These are phyloP conservation scores for Oxytorus armatus DNA, from an alignment of 2,888 invertebrate genomes.

Conservation along the genomic window DNA sequence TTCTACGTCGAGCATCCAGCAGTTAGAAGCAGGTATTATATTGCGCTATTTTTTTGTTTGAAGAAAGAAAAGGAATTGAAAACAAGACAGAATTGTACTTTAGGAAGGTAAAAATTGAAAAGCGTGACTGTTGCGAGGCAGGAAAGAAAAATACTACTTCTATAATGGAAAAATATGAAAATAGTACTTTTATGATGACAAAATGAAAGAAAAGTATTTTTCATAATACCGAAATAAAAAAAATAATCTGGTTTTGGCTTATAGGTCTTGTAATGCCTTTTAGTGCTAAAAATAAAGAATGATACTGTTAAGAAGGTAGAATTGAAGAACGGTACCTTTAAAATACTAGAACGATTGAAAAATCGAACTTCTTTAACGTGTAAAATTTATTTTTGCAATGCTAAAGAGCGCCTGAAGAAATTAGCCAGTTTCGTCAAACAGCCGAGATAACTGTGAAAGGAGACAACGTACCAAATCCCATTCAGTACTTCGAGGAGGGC, in stretches of 20 bases:
- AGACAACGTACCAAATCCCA: constrained; percentile 80
- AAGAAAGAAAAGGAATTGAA: neutral
- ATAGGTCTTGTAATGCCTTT: too few relatives aligned
- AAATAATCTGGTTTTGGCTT: too few relatives aligned
- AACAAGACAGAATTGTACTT: neutral
- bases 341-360: neutral
- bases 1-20: constrained; percentile 91
- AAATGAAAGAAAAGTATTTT: too few relatives aligned
- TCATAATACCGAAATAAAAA: too few relatives aligned
- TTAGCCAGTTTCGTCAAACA: constrained; percentile 76
- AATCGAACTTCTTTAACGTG: neutral
- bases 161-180: too few relatives aligned
- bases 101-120: too few relatives aligned
- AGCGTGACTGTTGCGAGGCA: too few relatives aligned
- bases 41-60: neutral
- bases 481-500: constrained; percentile 81
- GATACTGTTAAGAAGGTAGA: too few relatives aligned
- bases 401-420: constrained; percentile 78
- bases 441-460: constrained; percentile 82
- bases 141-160: too few relatives aligned
- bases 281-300: neutral
- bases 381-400: constrained; percentile 10
- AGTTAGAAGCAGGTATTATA: constrained; percentile 85
- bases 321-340: neutral
- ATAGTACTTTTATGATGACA: too few relatives aligned